These are phyloP conservation scores for Cochlearius cochlearius DNA, from an alignment of 2,113 vertebrate genomes.

Conservation along the genomic window DNA sequence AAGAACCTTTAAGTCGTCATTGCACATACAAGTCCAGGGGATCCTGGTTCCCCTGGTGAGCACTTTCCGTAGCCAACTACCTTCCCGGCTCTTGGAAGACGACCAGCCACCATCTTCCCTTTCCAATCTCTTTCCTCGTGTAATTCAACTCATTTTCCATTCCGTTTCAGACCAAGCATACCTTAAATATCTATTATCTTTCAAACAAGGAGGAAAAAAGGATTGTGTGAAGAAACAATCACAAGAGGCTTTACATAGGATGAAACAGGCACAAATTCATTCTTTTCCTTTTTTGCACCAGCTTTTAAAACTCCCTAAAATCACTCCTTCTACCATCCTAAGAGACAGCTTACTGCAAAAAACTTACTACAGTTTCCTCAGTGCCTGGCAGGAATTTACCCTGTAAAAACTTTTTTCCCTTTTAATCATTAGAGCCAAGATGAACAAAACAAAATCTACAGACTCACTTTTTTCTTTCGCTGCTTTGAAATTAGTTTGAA, in stretches of 20 bases:
- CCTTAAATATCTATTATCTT: neutral
- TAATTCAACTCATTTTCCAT: neutral
- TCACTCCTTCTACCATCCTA: rapidly evolving
- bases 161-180: neutral
- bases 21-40: neutral
- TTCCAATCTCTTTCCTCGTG: neutral
- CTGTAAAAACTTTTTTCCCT: neutral
- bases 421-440: neutral
- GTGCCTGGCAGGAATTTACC: neutral
- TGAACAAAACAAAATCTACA: neutral
- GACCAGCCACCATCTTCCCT: neutral
- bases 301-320: neutral
- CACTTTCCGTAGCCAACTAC: neutral
- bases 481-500: neutral
- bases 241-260: neutral
- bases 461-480: neutral
- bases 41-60: neutral
- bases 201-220: neutral
- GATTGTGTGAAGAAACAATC: neutral
- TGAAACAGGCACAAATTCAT: neutral
- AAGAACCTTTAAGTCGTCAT: neutral
- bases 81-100: neutral
- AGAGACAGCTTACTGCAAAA: neutral
- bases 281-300: neutral
- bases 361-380: neutral